Percentiles rank a stretch among this genome's conserved stretches.
Conservation (phyloP, 1,140 invertebrate genomes). For the Nasonia longicornis region DNA sequence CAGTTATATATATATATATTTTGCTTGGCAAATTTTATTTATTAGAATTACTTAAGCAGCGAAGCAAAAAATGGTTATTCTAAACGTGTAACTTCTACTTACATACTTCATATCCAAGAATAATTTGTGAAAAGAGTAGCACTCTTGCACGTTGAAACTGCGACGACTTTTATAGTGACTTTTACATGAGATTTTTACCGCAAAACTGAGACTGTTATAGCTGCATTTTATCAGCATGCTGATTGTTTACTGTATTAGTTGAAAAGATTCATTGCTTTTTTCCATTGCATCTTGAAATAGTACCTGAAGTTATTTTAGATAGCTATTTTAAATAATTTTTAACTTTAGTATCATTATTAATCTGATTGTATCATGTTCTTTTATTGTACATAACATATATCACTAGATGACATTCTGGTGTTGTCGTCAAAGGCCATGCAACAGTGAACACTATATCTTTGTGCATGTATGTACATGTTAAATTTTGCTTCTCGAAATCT, state of each 20-base stretch:
- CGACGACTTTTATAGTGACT: slow-evolving; percentile 20
- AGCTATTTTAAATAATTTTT: slow-evolving; percentile 1
- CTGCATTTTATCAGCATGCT: not conserved
- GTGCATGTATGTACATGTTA: slow-evolving; percentile 29
- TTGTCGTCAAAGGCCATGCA: slow-evolving; percentile 30
- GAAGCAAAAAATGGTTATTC: slow-evolving; percentile 47
- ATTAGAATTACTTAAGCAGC: slow-evolving; percentile 49
- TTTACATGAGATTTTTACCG: slow-evolving; percentile 16
- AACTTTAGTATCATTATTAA: no score
- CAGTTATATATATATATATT: slow-evolving; percentile 38
- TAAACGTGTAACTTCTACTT: slow-evolving; percentile 48
- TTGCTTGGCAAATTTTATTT: slow-evolving; percentile 47
- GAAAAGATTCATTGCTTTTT: not conserved
- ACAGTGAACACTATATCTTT: slow-evolving; percentile 23
- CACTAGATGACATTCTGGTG: slow-evolving; percentile 29
- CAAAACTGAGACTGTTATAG: slow-evolving; percentile 4
- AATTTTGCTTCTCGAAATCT: slow-evolving; percentile 28
- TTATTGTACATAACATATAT: slow-evolving; percentile 22
- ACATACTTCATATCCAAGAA: slow-evolving; percentile 45
- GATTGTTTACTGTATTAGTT: not conserved
- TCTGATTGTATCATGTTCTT: not conserved
- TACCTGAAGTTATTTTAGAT: slow-evolving; percentile 13
- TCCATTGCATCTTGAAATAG: not conserved
- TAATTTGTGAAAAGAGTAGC: slow-evolving; percentile 46
- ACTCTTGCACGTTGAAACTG: slow-evolving; percentile 22